Conservation (phyloP, 1,140 invertebrate genomes). For the Drosophila insularis region DNA sequence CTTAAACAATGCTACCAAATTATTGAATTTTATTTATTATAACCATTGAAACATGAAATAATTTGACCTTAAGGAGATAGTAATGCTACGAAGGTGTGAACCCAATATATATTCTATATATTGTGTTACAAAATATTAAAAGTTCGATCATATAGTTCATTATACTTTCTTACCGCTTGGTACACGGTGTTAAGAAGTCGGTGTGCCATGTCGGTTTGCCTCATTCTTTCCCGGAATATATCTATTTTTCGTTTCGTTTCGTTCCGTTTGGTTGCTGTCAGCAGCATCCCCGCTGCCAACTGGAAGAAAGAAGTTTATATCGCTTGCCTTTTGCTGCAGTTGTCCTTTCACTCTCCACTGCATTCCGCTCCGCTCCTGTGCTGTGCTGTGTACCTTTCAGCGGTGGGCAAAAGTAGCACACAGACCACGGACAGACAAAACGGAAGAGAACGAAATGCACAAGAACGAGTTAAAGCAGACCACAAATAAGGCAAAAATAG, state of each 20-base stretch:
- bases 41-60: too few relatives aligned
- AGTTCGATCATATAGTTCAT: too few relatives aligned
- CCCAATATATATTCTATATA: too few relatives aligned
- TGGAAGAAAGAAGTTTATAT: slow-evolving; percentile 28
- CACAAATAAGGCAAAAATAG: slow-evolving; percentile 52
- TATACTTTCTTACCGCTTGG: not conserved
- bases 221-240: slow-evolving; percentile 31
- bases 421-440: slow-evolving; percentile 16
- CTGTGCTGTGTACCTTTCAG: slow-evolving; percentile 44
- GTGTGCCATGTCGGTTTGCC: not conserved
- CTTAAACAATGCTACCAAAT: too few relatives aligned
- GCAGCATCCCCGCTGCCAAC: slow-evolving; percentile 19
- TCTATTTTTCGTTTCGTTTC: slow-evolving; percentile 49
- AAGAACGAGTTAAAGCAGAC: slow-evolving; percentile 38
- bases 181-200: not conserved
- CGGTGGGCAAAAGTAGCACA: slow-evolving; percentile 29
- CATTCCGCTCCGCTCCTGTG: not conserved
- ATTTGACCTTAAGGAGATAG: too few relatives aligned
- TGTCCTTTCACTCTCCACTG: not conserved
- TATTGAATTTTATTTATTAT: too few relatives aligned
- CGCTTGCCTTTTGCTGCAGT: slow-evolving; percentile 50
- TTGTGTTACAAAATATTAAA: too few relatives aligned
- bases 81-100: too few relatives aligned
- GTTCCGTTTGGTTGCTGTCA: slow-evolving; percentile 40
- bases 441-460: slow-evolving; percentile 33